Evolutionary conservation across 1,140 invertebrate genomes (phyloP), one percentile per base, ranked within the genome.

Genomic region (Microplitis demolitor): DNA sequence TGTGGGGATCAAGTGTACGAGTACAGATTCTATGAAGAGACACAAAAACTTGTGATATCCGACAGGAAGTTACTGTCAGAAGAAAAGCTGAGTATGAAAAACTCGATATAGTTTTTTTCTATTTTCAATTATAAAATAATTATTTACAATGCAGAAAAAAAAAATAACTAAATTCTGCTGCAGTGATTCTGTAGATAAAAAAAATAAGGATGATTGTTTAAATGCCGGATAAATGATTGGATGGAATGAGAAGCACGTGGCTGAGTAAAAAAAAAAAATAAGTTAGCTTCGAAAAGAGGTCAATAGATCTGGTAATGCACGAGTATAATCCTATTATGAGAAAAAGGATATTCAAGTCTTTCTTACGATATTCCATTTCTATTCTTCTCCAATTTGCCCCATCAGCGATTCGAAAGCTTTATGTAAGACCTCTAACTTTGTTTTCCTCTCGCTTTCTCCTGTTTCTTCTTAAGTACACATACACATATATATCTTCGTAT

Each of bases 341-440:
- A 16, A 54, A 54, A 54, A 24, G 24, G 31, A 60, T 31, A 60
- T 60, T 8, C 9, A 60, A 60, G 58, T 33, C 58, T 60, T 60
- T 33, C 31, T 34, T 60, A 33, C 16, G 31, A 60, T 60, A 24
- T 60, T 60, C 31, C 31, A 24, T 16, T 60, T 2, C 16, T 60
- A 60, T 60, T 60, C 58, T 60, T 60, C 58, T 60, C 31, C 16
- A 60, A 60, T 60, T 60, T 60, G 58, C 31, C 24, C 31, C 58
- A 60, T 60, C 58, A 60, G 58, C 31, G 58, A 4, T 34, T 60
- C 58, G 58, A 60, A 24, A 60, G 58, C 58, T 60, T 60, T 60
- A 60, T 60, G 31, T 60, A 60, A 60, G 58, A 60, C 58, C 58
- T 56, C 45, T 50, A 8, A 54, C 9, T 14, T 16, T 54, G n/a